A percentile compares a stretch with the other conserved stretches of the same genome.
These are phyloP conservation scores for Caenorhabditis uteleia DNA, from an alignment of 2,888 invertebrate genomes.

Conservation along the genomic window DNA sequence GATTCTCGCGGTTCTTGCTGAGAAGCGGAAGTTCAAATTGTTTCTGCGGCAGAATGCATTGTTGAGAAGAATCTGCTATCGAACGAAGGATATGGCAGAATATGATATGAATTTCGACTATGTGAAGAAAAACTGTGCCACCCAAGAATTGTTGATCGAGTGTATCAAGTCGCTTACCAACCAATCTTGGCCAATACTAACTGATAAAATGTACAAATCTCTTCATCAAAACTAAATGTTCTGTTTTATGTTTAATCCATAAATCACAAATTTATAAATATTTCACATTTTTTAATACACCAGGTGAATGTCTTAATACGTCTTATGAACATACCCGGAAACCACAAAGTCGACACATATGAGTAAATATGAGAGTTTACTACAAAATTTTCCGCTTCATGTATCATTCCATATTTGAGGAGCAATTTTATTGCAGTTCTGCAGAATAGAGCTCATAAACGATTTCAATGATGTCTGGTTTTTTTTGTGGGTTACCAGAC, in stretches of 20 bases:
- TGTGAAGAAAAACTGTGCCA: slow-evolving; percentile 12
- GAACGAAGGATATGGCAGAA: slow-evolving; percentile 23
- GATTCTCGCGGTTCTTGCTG: slow-evolving; percentile 75
- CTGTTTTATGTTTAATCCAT: neutral
- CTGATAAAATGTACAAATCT: slow-evolving; percentile 20
- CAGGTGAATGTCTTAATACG: slow-evolving; percentile 5
- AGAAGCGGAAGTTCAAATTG: slow-evolving; percentile 39
- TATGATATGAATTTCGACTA: slow-evolving; percentile 29
- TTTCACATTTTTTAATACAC: neutral
- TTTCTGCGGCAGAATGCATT: slow-evolving; percentile 79
- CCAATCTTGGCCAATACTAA: slow-evolving; percentile 6
- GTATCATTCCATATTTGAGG: no score
- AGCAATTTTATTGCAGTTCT: no score
- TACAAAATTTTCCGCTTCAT: no score
- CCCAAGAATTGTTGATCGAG: slow-evolving; percentile 10
- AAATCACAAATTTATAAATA: neutral
- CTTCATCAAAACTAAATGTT: neutral
- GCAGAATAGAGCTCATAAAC: no score
- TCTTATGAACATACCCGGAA: no score
- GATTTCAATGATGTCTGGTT: no score
- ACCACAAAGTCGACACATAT: no score
- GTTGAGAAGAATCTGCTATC: slow-evolving; percentile 73
- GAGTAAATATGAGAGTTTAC: no score
- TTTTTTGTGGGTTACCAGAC: no score
- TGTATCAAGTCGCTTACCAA: slow-evolving; percentile 5